Percentiles rank a stretch among this genome's conserved stretches.
phyloP scores from a whole-genome alignment of 2,888 invertebrate genomes.

The Idaea straminata region DNA sequence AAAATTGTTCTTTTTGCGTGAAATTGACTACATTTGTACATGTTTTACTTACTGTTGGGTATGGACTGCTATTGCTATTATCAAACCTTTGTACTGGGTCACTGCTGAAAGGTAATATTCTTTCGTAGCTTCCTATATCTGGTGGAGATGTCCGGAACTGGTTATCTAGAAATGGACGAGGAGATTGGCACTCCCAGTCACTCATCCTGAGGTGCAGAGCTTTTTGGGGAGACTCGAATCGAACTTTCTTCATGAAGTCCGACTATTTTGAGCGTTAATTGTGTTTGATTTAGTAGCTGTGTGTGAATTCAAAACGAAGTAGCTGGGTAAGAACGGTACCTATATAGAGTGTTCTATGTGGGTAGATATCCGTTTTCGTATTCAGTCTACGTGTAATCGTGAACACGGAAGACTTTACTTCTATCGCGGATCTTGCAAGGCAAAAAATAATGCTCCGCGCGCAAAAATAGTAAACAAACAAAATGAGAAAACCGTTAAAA shows the following conservation, averaged over 20 bases:
- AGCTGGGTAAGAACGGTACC: too few relatives aligned
- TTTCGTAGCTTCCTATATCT: constrained; percentile 34
- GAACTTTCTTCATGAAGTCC: constrained; percentile 67
- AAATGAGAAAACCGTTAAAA: background rate
- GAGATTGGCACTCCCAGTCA: constrained; percentile 66
- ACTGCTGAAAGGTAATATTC: constrained; percentile 44
- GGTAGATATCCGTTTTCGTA: too few relatives aligned
- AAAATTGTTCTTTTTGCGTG: constrained; percentile 33
- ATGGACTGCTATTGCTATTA: constrained; percentile 58
- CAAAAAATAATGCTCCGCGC: background rate
- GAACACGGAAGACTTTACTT: too few relatives aligned
- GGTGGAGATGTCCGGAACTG: constrained; percentile 37
- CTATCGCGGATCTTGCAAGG: too few relatives aligned
- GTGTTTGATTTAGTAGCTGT: background rate
- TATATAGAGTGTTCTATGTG: too few relatives aligned
- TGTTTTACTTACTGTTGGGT: constrained; percentile 56
- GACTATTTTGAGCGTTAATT: constrained; percentile 15
- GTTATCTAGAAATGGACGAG: constrained; percentile 59
- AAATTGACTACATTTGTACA: background rate
- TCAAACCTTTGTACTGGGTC: constrained; percentile 64
- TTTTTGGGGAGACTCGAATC: constrained; percentile 56
- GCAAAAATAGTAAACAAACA: constrained; percentile 21
- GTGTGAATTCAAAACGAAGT: too few relatives aligned
- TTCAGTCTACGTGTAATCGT: background rate
- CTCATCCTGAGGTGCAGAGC: constrained; percentile 44